Conservation (phyloP, 1,140 invertebrate genomes). For the Anadara kagoshimensis region DNA sequence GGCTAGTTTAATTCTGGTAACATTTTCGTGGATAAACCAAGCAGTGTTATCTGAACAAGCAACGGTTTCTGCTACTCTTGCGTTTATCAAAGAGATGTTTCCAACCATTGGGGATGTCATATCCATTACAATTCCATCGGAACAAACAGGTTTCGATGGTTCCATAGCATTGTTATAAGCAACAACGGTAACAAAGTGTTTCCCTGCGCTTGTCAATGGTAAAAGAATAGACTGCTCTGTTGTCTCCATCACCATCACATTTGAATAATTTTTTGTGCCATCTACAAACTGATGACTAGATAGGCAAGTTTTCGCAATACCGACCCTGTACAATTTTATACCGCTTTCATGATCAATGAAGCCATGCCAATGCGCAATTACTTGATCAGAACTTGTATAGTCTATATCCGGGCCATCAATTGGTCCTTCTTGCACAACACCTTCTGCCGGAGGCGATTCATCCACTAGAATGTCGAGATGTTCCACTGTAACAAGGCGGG, state of each 20-base stretch:
- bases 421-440: constrained; percentile 45
- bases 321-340: constrained; percentile 39
- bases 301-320: constrained; percentile 31
- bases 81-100: constrained; percentile 35
- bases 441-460: constrained; percentile 46
- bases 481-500: constrained; percentile 20
- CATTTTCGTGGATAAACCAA: constrained; percentile 41
- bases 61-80: constrained; percentile 6
- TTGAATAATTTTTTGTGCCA: background rate
- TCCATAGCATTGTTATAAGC: constrained; percentile 52
- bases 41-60: constrained; percentile 29
- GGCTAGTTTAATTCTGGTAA: constrained; percentile 26
- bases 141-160: constrained; percentile 46
- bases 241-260: background rate
- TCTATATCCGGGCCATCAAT: constrained; percentile 41
- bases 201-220: background rate
- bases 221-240: background rate
- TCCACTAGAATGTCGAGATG: constrained; percentile 50
- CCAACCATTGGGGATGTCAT: constrained; percentile 35
- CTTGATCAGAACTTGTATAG: constrained; percentile 24
- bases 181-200: constrained; percentile 39
- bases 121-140: constrained; percentile 49
- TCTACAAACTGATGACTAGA: constrained; percentile 14
- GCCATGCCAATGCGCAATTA: constrained; percentile 38
- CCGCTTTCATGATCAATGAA: constrained; percentile 54